A percentile compares a stretch with the other conserved stretches of the same genome.
phyloP scores from a whole-genome alignment of 1,140 invertebrate genomes.

The Diabrotica virgifera region DNA sequence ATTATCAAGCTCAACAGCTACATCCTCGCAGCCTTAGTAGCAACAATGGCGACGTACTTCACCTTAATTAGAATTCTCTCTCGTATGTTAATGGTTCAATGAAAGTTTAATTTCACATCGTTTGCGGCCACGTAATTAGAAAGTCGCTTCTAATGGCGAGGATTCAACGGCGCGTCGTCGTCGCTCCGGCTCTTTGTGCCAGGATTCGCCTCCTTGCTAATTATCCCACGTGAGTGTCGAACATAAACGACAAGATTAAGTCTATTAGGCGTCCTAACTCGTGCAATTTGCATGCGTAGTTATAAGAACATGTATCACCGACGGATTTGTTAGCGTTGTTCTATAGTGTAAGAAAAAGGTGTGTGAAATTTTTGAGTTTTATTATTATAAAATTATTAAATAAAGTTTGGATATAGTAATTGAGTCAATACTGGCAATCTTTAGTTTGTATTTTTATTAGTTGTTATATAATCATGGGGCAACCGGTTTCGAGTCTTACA shows the following conservation, averaged over 20 bases:
- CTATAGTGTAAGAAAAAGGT: too few relatives aligned
- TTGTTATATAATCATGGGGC: too few relatives aligned
- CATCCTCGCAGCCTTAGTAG: not conserved
- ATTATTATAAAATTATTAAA: too few relatives aligned
- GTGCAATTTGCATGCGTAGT: conserved; percentile 45
- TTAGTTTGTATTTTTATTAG: too few relatives aligned
- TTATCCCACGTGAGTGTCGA: conserved; percentile 47
- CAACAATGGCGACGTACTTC: conserved; percentile 42
- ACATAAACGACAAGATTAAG: conserved; percentile 49
- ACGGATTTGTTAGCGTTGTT: too few relatives aligned
- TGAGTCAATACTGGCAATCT: too few relatives aligned
- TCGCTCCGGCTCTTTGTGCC: conserved; percentile 35
- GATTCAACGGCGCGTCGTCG: conserved; percentile 44
- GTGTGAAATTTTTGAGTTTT: too few relatives aligned
- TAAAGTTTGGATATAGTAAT: too few relatives aligned
- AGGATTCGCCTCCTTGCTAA: conserved; percentile 44
- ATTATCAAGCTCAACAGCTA: not conserved
- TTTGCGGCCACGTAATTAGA: conserved; percentile 48
- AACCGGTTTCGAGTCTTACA: too few relatives aligned
- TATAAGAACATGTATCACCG: conserved; percentile 4
- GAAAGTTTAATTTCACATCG: conserved; percentile 50
- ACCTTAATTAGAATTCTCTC: conserved; percentile 48
- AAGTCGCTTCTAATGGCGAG: conserved; percentile 38
- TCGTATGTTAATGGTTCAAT: conserved; percentile 50
- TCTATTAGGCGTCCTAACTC: conserved; percentile 47